phyloP scores from a whole-genome alignment of 2,888 invertebrate species.

The Physocephala rufipes region DNA sequence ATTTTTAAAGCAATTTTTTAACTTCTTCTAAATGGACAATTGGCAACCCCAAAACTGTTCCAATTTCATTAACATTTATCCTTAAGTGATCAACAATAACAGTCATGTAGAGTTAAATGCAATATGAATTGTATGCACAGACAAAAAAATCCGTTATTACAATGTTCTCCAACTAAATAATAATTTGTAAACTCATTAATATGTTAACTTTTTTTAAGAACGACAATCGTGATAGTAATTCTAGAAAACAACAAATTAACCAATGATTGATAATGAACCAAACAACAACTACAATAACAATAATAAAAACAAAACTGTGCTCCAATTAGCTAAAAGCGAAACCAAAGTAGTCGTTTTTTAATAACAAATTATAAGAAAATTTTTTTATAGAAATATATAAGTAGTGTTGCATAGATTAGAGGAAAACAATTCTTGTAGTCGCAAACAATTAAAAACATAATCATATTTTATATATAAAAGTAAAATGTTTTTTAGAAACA shows the following conservation, averaged over 20 bases:
- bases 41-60: no score
- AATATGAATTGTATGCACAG: background rate
- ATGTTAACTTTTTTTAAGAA: slow-evolving; percentile 49
- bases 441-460: no score
- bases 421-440: no score
- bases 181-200: background rate
- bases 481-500: no score
- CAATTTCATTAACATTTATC: no score
- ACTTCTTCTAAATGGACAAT: no score
- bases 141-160: background rate
- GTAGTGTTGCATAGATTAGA: no score
- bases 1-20: no score
- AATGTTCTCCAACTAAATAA: background rate
- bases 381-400: no score
- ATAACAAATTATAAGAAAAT: background rate
- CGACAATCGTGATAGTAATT: slow-evolving; percentile 66
- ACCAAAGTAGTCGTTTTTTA: background rate
- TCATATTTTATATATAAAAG: no score
- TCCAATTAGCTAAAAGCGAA: background rate
- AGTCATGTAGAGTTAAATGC: no score
- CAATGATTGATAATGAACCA: slow-evolving; percentile 38
- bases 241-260: slow-evolving; percentile 50
- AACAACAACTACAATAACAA: slow-evolving; percentile 15
- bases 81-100: no score
- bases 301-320: background rate